phyloP scores from a whole-genome alignment of 2,113 vertebrate genomes.

The Pithys albifrons region DNA sequence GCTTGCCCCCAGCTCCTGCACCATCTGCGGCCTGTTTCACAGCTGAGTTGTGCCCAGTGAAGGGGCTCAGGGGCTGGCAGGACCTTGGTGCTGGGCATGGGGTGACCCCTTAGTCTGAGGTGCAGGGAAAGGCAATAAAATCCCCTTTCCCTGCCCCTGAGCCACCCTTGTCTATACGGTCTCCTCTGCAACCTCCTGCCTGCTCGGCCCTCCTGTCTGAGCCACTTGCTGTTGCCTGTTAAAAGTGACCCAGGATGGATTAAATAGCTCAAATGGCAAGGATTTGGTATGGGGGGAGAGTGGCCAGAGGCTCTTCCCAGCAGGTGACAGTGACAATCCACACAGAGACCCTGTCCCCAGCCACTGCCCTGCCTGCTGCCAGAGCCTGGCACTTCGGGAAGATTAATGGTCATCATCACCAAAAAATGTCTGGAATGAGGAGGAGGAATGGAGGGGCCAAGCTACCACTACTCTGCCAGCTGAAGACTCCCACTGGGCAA shows the following conservation, averaged over 20 bases:
- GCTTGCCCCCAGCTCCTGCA: not conserved
- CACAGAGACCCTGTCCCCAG: not conserved
- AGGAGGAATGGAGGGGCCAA: not conserved
- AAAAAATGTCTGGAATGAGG: not conserved
- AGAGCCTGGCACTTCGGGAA: not conserved
- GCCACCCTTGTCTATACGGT: fast-evolving
- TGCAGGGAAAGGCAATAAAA: not conserved
- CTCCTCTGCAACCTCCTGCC: not conserved
- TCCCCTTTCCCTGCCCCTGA: not conserved
- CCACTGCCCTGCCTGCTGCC: not conserved
- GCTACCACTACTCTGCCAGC: not conserved
- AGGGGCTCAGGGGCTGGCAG: not conserved
- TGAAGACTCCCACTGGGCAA: fast-evolving
- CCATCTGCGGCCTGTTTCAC: not conserved
- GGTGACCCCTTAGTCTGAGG: fast-evolving
- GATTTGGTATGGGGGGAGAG: not conserved
- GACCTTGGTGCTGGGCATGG: not conserved
- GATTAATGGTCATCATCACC: not conserved
- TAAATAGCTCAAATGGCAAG: not conserved
- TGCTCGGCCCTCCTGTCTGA: not conserved
- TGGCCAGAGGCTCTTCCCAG: not conserved
- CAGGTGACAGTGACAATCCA: not conserved
- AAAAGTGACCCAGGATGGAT: not conserved
- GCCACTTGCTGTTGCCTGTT: not conserved
- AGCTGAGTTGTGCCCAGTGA: not conserved